These are phyloP conservation scores for Gryllus longicercus DNA, from an alignment of 2,888 invertebrate genomes.

Conservation along the genomic window DNA sequence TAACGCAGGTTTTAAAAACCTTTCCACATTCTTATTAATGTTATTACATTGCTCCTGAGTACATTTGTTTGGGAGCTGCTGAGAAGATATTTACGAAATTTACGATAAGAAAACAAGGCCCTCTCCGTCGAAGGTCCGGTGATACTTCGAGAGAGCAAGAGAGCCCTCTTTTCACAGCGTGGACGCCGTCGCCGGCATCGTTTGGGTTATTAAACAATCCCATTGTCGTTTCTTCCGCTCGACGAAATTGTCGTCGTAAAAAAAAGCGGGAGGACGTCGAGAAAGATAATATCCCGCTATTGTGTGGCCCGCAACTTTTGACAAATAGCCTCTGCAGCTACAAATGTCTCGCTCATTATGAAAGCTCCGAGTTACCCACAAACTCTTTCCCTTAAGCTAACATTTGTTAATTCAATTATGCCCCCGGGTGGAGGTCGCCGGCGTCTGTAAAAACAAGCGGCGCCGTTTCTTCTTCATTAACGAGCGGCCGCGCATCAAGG, in stretches of 20 bases:
- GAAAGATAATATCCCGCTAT: conserved; percentile 1
- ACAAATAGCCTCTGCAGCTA: not conserved
- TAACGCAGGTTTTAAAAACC: too few relatives aligned
- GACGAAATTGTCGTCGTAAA: not conserved
- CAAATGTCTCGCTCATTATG: conserved; percentile 7
- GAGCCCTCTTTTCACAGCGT: not conserved
- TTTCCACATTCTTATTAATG: too few relatives aligned
- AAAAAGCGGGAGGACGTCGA: not conserved
- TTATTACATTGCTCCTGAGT: too few relatives aligned
- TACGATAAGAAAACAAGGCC: too few relatives aligned
- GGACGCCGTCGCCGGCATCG: not conserved
- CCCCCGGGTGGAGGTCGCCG: not conserved
- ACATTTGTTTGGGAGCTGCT: too few relatives aligned
- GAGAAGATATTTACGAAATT: too few relatives aligned
- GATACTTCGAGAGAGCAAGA: not conserved
- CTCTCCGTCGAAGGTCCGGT: too few relatives aligned
- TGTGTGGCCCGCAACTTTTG: conserved; percentile 17
- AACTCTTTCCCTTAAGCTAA: conserved; percentile 4
- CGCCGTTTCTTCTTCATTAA: conserved; percentile 3
- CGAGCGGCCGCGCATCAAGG: not conserved
- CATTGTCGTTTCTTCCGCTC: conserved; percentile 5
- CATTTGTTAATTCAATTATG: conserved; percentile 17
- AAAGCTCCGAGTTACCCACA: conserved; percentile 17
- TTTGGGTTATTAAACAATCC: not conserved
- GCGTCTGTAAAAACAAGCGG: not conserved